phyloP scores from a whole-genome alignment of 2,797 vertebrate genomes.

The Typhlichthys eigenmanni region DNA sequence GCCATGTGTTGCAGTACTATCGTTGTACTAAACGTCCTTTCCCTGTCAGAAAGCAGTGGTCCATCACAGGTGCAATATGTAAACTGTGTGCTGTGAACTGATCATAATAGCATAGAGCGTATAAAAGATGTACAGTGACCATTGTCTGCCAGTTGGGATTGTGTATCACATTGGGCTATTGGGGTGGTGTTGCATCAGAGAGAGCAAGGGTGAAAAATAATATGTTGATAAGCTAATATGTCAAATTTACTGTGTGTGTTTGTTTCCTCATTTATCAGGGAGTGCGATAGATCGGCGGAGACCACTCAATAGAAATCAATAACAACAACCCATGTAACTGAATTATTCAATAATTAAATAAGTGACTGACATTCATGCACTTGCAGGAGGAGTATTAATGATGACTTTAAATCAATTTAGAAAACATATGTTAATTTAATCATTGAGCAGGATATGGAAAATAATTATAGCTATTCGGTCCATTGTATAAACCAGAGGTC shows the following conservation, averaged over 20 bases:
- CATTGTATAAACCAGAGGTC: no score
- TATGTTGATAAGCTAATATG: no score
- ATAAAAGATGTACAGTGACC: conserved; percentile 34
- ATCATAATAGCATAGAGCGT: conserved; percentile 23
- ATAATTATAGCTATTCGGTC: no score
- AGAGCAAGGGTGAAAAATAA: conserved; percentile 29
- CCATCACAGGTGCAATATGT: conserved; percentile 24
- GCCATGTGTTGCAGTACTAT: no score
- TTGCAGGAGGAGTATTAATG: conserved; percentile 10
- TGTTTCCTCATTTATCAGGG: not conserved
- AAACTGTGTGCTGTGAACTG: conserved; percentile 27
- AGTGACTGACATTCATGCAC: conserved; percentile 28
- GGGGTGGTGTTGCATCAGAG: conserved; percentile 12
- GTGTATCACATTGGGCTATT: not conserved
- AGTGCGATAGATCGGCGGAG: not conserved
- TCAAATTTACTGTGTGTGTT: not conserved
- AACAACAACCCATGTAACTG: conserved; percentile 1
- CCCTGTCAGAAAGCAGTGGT: conserved; percentile 5
- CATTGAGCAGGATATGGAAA: no score
- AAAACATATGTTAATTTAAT: no score
- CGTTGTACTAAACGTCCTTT: not conserved
- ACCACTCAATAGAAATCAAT: conserved; percentile 7
- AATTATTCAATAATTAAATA: conserved; percentile 9
- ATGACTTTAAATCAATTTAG: conserved; percentile 7
- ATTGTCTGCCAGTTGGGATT: conserved; percentile 24